Base-by-base conservation (phyloP, 2,797 vertebrate species). In the Orestias chungarensis region DNA sequence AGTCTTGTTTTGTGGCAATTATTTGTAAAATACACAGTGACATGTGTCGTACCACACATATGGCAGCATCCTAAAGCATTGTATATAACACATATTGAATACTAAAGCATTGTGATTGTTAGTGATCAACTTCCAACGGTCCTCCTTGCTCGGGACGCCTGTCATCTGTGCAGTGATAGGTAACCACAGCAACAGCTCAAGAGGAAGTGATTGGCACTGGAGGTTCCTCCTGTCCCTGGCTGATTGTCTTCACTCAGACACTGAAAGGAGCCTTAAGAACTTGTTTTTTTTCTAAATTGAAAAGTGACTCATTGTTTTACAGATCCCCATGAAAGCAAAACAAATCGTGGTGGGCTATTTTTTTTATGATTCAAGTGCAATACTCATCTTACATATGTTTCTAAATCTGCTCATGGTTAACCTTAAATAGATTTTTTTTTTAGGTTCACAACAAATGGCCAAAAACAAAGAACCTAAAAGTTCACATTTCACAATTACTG, bases 181-280 rank as follows among this genome's bases (percentile, higher is more conserved):
- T 68, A 68, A 68, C 66, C 49, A 68, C 49, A 43, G 66, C 66
- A 49, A 61, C 57, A 29, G 44, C 47, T 38, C 59, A 68, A 47
- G 65, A 29, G 31, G 54, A 10, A 49, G 72, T 49, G 52, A 68
- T 67, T 66, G 47, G 49, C 49, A 68, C 66, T 29, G 25, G 49
- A 68, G 66, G 50, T 52, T 54, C 35, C 66, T 68, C 35, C 25
- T 68, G 49, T 25, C 27, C 52, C 49, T 68, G 35, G n/a, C 35
- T 54, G 66, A 68, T 68, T 68, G 66, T 68, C 40, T 54, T 68
- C 66, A 54, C 66, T 68, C 35, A 27, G 52, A 17, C 47, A 54
- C 49, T 68, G 42, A 68, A 54, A 38, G 25, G 35, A 68, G 66
- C 38, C 66, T 40, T 15, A 68, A 50, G 66, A 42, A 54, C 49